Evolutionary conservation across 2,797 vertebrate species (phyloP), one percentile per base, ranked within the genome.

Genomic region (Pyrocephalus nanus): DNA sequence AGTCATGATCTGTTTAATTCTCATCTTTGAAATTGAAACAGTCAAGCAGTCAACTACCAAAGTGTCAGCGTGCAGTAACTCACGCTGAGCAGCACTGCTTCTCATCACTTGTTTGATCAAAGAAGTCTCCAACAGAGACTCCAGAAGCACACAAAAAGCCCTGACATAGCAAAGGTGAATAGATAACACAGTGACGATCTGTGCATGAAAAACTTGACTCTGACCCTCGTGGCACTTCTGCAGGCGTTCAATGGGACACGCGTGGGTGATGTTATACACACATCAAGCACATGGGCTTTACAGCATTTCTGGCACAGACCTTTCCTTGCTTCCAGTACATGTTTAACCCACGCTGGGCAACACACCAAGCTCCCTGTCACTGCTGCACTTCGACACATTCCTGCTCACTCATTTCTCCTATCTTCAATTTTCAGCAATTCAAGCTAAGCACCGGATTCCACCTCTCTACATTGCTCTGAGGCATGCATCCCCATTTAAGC

Each of bases 1-100:
- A 86, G 66, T 84, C 60, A 78, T 12, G 70, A 92, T 60, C 76
- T 91, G 45, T 64, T 92, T 86, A 92, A 57, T 64, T 88, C 66
- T 90, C 32, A 42, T 61, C 29, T 93, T 78, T 25, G 48, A 76
- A 81, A 93, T 21, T 50, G 57, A 73, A 91, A 48, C 61, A 93
- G 81, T 65, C 60, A 81, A 62, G 55, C 70, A 88, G 40, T 29
- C 53, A 65, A 7, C 76, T 88, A 86, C 42, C 54, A 5, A 86
- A 92, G 55, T 18, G 48, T 38, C 73, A 88, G 73, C 4, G 6
- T 61, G 58, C n/a, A 62, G 40, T 36, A 83, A 70, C 48, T 48
- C 66, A 84, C 4, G 5, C 76, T 88, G 73, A 88, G 87, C 55
- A 78, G 66, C 34, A 78, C 23, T 2, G 11, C 73, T 89, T 86